phyloP scores from a whole-genome alignment of 1,140 invertebrate genomes.

The Olivierus martensii region DNA sequence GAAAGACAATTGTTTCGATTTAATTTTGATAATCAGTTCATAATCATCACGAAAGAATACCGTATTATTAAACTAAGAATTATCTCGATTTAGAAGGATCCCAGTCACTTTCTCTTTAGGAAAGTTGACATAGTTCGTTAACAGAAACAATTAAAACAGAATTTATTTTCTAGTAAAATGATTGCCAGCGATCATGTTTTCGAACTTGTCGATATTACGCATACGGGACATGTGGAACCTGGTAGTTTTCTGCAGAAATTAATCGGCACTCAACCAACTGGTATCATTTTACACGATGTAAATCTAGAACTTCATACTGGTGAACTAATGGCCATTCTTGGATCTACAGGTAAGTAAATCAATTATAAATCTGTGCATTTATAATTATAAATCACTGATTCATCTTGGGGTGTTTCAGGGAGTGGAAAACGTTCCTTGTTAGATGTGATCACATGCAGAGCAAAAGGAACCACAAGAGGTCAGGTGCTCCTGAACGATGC shows the following conservation, averaged over 20 bases:
- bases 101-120: too few species aligned
- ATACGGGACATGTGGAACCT: conserved; percentile 71
- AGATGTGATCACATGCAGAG: conserved; percentile 66
- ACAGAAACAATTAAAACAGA: too few species aligned
- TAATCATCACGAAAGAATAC: too few species aligned
- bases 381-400: not conserved
- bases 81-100: too few species aligned
- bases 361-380: not conserved
- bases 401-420: too few species aligned
- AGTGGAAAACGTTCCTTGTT: conserved; percentile 74
- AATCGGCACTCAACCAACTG: conserved; percentile 61
- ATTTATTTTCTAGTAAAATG: conserved; percentile 1
- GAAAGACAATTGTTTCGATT: too few species aligned
- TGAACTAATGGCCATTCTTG: conserved; percentile 78
- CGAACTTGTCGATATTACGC: conserved; percentile 74
- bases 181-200: conserved; percentile 61
- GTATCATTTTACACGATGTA: conserved; percentile 76
- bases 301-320: conserved; percentile 76
- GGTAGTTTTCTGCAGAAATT: conserved; percentile 57
- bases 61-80: too few species aligned
- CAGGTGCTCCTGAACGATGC: conserved; percentile 73
- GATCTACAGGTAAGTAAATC: conserved; percentile 59
- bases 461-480: conserved; percentile 46
- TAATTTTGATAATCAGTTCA: too few species aligned
- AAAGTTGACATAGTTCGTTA: too few species aligned